Percentiles rank a stretch among this genome's conserved stretches.
These are phyloP conservation scores for Diadema setosum DNA, from an alignment of 35 echinoderm and acorn worm species.

Conservation along the genomic window DNA sequence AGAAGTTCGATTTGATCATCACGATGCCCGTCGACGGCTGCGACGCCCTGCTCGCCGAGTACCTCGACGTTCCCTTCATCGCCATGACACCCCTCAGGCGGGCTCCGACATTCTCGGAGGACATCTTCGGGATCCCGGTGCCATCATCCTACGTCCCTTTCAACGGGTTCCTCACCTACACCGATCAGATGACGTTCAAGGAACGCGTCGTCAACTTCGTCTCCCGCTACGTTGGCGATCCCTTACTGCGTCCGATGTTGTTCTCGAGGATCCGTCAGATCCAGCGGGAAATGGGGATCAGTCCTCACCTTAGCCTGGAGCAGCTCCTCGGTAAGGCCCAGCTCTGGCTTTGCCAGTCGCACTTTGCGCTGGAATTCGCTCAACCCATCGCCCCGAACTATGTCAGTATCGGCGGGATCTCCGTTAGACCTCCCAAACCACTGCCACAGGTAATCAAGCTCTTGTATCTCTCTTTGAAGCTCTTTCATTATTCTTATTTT, in stretches of 20 bases:
- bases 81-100: neutral
- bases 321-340: neutral
- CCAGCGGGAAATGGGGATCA: neutral
- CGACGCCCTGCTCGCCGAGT: neutral
- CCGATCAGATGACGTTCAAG: neutral
- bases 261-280: too few species aligned
- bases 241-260: too few species aligned
- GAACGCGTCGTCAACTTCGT: neutral
- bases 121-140: neutral
- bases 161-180: neutral
- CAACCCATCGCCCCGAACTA: neutral
- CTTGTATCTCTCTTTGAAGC: too few species aligned
- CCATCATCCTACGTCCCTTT: conserved; percentile 1
- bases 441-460: neutral
- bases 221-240: neutral
- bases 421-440: neutral
- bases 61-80: neutral
- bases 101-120: neutral
- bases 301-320: neutral
- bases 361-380: neutral
- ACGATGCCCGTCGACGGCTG: neutral
- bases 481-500: neutral
- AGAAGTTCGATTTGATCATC: neutral
- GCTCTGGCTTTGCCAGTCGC: neutral
- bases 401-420: neutral